These are phyloP conservation scores for Drosophila bocqueti DNA, from an alignment of 1,140 invertebrate genomes.

Conservation along the genomic window DNA sequence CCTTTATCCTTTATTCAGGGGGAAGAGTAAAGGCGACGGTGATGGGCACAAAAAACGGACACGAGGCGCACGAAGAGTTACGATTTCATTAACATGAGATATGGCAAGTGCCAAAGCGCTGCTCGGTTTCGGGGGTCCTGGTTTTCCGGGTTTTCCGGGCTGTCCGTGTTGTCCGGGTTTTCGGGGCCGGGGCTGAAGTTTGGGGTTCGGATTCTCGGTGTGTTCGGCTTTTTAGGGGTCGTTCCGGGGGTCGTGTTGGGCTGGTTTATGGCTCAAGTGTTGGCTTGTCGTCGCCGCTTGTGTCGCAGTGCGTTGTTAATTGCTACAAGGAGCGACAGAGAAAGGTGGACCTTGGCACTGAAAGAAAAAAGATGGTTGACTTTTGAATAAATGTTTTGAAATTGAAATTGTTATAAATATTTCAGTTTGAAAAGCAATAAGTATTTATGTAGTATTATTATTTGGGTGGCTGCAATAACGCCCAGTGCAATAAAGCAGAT, in stretches of 20 bases:
- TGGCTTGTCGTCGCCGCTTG: slow-evolving; percentile 58
- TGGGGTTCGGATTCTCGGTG: slow-evolving; percentile 7
- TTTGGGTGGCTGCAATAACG: too few species aligned
- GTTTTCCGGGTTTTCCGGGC: slow-evolving; percentile 4
- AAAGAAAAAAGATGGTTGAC: neutral
- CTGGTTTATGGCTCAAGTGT: slow-evolving; percentile 79
- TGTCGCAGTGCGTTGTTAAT: slow-evolving; percentile 77
- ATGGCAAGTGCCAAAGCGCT: slow-evolving; percentile 68
- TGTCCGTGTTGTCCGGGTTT: neutral
- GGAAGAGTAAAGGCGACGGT: neutral
- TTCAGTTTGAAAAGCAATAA: too few species aligned
- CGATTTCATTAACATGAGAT: slow-evolving; percentile 84
- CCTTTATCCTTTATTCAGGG: slow-evolving; percentile 26
- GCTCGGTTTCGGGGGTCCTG: slow-evolving; percentile 21
- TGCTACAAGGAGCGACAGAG: slow-evolving; percentile 45
- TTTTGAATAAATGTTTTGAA: too few species aligned
- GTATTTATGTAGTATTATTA: too few species aligned
- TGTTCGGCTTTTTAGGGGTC: slow-evolving; percentile 55
- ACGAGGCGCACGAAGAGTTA: slow-evolving; percentile 78
- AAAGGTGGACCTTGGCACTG: slow-evolving; percentile 23
- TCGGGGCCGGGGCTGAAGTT: neutral
- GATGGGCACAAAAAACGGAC: slow-evolving; percentile 67
- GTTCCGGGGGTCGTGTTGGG: slow-evolving; percentile 56
- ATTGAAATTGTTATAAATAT: too few species aligned
- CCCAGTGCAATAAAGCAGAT: too few species aligned